Percentiles rank a stretch among this genome's conserved stretches.
These are phyloP conservation scores for Acipenser oxyrinchus DNA, from an alignment of 2,797 vertebrate genomes.

Conservation along the genomic window DNA sequence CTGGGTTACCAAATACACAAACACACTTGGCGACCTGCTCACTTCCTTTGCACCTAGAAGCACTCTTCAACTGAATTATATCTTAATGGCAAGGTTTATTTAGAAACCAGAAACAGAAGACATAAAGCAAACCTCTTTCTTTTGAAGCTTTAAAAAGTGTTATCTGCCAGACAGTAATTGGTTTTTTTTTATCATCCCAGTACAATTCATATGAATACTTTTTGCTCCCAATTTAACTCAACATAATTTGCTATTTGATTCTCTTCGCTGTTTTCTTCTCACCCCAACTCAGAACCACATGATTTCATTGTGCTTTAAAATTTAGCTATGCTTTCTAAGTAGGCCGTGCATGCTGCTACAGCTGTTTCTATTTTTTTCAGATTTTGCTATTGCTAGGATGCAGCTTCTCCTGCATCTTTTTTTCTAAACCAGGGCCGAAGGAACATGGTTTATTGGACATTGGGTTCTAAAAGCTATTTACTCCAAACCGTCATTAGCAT, in stretches of 20 bases:
- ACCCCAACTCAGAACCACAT: neutral
- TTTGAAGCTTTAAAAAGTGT: constrained; percentile 35
- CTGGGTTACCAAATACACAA: neutral
- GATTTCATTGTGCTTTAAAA: too few species aligned
- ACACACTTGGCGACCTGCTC: constrained; percentile 12
- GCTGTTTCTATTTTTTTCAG: neutral
- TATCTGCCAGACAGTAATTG: constrained; percentile 65
- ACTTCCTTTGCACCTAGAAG: constrained; percentile 16
- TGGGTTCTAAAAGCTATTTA: too few species aligned
- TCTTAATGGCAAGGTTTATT: neutral
- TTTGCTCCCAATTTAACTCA: neutral
- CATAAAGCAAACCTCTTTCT: constrained; percentile 37
- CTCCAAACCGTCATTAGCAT: too few species aligned
- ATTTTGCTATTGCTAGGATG: neutral
- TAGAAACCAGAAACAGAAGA: constrained; percentile 39
- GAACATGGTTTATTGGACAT: too few species aligned
- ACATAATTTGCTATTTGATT: neutral
- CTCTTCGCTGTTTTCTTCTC: neutral
- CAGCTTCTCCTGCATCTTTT: neutral
- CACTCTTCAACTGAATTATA: constrained; percentile 29
- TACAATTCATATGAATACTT: constrained; percentile 31
- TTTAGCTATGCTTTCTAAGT: too few species aligned
- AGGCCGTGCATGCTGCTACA: too few species aligned
- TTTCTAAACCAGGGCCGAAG: neutral
- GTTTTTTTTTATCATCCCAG: constrained; percentile 42